Conservation (phyloP, 2,797 vertebrate genomes). For the Columba guinea region DNA sequence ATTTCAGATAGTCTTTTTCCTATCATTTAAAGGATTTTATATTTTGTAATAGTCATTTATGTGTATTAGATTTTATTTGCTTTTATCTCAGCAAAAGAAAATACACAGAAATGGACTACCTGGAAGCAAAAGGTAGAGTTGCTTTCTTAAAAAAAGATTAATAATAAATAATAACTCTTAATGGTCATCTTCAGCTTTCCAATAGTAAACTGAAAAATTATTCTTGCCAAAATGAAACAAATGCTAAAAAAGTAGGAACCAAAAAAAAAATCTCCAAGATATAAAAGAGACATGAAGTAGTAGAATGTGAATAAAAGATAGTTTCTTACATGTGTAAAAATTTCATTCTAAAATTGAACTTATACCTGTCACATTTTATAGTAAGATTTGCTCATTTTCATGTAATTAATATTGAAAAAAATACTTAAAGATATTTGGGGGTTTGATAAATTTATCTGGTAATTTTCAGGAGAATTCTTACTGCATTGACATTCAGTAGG, state of each 20-base stretch:
- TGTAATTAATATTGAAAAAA: background rate
- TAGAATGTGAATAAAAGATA: background rate
- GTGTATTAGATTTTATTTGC: background rate
- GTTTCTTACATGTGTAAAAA: background rate
- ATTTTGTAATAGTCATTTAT: background rate
- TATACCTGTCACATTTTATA: background rate
- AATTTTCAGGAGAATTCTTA: background rate
- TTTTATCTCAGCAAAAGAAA: background rate
- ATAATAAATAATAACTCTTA: background rate
- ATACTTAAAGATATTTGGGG: background rate
- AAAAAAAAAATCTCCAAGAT: background rate
- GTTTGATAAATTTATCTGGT: background rate
- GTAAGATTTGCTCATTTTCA: background rate
- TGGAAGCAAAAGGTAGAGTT: background rate
- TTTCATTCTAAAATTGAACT: background rate
- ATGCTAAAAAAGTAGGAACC: background rate
- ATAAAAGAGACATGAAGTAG: background rate
- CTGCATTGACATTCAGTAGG: background rate
- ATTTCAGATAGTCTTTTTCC: background rate
- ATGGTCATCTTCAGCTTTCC: background rate
- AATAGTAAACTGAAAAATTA: background rate
- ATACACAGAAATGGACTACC: background rate
- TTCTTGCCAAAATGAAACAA: background rate
- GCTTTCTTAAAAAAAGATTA: background rate
- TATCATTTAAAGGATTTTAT: background rate